A percentile compares a stretch with the other conserved stretches of the same genome.
These are phyloP conservation scores for Scaptomyza flava DNA, from an alignment of 2,888 invertebrate species.

Conservation along the genomic window DNA sequence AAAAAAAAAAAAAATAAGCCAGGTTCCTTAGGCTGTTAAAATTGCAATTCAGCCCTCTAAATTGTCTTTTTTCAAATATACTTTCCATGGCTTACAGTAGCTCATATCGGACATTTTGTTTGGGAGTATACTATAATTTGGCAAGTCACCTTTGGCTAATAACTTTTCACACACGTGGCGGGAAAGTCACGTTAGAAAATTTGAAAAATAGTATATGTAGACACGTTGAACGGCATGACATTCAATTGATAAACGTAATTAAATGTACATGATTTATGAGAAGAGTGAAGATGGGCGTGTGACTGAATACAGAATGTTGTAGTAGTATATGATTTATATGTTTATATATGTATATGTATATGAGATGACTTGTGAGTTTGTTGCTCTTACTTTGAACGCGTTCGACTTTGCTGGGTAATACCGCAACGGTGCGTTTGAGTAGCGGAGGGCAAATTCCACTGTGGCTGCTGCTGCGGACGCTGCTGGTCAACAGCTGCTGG, in stretches of 20 bases:
- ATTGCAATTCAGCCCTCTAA: conserved; percentile 42
- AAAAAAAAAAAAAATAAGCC: no score
- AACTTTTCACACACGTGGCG: conserved; percentile 23
- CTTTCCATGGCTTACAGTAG: conserved; percentile 5
- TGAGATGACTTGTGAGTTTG: conserved; percentile 55
- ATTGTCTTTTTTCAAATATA: conserved; percentile 10
- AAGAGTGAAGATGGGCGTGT: conserved; percentile 18
- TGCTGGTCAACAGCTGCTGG: conserved; percentile 40
- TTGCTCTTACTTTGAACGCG: conserved; percentile 80
- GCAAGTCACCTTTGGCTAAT: conserved; percentile 57
- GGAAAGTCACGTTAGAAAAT: conserved; percentile 29
- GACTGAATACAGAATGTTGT: conserved; percentile 11
- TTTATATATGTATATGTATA: conserved; percentile 17
- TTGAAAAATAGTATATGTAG: conserved; percentile 18
- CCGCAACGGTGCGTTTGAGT: conserved; percentile 64
- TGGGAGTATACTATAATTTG: conserved; percentile 3
- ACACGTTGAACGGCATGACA: conserved; percentile 28
- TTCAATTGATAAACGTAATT: conserved; percentile 52
- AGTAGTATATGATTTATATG: conserved; percentile 19
- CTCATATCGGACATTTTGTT: conserved; percentile 2
- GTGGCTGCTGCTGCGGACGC: conserved; percentile 40
- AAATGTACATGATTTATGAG: conserved; percentile 64
- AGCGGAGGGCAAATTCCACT: conserved; percentile 53
- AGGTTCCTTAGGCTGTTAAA: conserved; percentile 1
- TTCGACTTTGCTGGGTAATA: conserved; percentile 67